These are phyloP conservation scores for Plecotus auritus DNA, from an alignment of 2,113 vertebrate species.

Conservation along the genomic window DNA sequence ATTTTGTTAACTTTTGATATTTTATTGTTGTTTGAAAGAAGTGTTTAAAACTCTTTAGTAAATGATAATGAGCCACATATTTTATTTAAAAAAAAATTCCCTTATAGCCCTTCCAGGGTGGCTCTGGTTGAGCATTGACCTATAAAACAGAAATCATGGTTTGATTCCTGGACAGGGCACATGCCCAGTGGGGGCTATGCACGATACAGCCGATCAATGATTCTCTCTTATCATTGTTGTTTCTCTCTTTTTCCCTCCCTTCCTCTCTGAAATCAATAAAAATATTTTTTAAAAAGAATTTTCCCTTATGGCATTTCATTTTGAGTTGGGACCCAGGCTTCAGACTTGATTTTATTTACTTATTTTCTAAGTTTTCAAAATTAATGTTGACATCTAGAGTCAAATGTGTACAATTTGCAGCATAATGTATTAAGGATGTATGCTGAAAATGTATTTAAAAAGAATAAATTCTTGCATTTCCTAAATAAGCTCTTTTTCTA, in stretches of 20 bases:
- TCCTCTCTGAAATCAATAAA: too few species aligned
- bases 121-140: too few species aligned
- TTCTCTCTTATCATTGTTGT: too few species aligned
- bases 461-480: not conserved
- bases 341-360: not conserved
- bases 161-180: too few species aligned
- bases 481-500: not conserved
- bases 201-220: too few species aligned
- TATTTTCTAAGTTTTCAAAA: not conserved
- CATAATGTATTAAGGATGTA: not conserved
- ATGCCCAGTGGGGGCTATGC: too few species aligned
- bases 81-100: not conserved
- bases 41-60: not conserved
- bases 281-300: not conserved
- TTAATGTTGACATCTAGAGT: not conserved
- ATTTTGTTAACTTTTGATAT: not conserved
- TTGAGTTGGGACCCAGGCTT: not conserved
- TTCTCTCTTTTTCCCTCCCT: too few species aligned
- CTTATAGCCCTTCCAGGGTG: too few species aligned
- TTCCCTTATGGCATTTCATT: not conserved
- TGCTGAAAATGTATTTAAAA: not conserved
- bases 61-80: not conserved
- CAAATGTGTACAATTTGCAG: not conserved
- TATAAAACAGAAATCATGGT: too few species aligned
- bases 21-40: not conserved